A percentile compares a stretch with the other conserved stretches of the same genome.
These are phyloP conservation scores for Drosophila yooni DNA, from an alignment of 2,888 invertebrate species.

Conservation along the genomic window DNA sequence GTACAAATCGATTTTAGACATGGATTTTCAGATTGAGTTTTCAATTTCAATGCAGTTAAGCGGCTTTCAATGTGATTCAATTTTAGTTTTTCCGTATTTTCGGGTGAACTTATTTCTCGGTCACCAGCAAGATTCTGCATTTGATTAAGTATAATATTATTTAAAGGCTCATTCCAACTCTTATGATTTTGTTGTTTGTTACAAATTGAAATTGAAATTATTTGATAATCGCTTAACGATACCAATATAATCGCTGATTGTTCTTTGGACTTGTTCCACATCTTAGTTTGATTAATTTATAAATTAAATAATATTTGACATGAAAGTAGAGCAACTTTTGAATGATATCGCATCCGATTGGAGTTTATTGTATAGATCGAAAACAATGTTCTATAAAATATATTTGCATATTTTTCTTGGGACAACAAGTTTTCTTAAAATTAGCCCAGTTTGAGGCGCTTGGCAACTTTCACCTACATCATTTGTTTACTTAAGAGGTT, in stretches of 20 bases:
- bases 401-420: background rate
- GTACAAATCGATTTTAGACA: conserved; percentile 26
- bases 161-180: background rate
- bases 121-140: background rate
- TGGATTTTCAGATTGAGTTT: conserved; percentile 18
- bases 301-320: background rate
- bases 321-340: background rate
- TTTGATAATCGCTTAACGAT: background rate
- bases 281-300: background rate
- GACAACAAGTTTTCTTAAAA: background rate
- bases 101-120: background rate
- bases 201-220: background rate
- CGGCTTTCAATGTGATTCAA: background rate
- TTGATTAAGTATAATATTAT: background rate
- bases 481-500: conserved; percentile 19
- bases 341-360: background rate
- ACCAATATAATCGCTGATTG: background rate
- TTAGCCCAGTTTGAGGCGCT: conserved; percentile 14
- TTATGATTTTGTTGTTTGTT: background rate
- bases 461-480: conserved; percentile 50
- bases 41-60: background rate
- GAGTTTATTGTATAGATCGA: background rate
- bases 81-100: background rate
- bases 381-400: background rate
- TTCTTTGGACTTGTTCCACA: background rate